phyloP scores from a whole-genome alignment of 2,113 vertebrate species.

The Sebastes fasciatus region DNA sequence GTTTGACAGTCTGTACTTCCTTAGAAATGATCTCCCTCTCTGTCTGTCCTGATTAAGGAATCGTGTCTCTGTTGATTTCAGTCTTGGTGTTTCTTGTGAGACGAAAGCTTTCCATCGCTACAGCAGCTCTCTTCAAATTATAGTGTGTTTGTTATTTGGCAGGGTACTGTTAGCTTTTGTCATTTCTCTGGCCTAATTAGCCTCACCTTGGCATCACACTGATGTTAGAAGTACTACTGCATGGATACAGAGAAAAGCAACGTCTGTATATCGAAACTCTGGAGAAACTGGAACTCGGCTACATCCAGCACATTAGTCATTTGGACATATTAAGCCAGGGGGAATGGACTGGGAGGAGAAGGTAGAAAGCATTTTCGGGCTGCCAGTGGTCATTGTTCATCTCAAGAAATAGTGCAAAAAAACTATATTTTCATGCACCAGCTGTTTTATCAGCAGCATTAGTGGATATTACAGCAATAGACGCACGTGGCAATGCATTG shows the following conservation, averaged over 20 bases:
- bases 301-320: constrained; percentile 60
- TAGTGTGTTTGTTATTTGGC: neutral
- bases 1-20: neutral
- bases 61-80: neutral
- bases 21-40: neutral
- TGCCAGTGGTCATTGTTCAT: constrained; percentile 8
- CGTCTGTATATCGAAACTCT: constrained; percentile 17
- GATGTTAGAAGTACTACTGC: constrained; percentile 15
- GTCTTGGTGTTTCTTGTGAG: neutral
- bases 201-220: neutral
- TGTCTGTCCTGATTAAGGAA: neutral
- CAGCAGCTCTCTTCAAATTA: neutral
- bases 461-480: neutral
- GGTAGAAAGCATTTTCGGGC: constrained; percentile 6
- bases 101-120: neutral
- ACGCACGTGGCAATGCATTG: neutral
- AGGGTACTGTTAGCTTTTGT: neutral
- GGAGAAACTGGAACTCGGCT: constrained; percentile 13
- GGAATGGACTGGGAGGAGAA: constrained; percentile 18
- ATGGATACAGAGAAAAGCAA: constrained; percentile 25
- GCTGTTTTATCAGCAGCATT: constrained; percentile 20
- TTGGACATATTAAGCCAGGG: constrained; percentile 42
- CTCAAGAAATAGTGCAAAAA: constrained; percentile 3
- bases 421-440: constrained; percentile 1
- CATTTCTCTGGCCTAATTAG: constrained; percentile 9